Evolutionary conservation across 2,888 invertebrate genomes (phyloP).

Genomic region (Flexamia atlantica): DNA sequence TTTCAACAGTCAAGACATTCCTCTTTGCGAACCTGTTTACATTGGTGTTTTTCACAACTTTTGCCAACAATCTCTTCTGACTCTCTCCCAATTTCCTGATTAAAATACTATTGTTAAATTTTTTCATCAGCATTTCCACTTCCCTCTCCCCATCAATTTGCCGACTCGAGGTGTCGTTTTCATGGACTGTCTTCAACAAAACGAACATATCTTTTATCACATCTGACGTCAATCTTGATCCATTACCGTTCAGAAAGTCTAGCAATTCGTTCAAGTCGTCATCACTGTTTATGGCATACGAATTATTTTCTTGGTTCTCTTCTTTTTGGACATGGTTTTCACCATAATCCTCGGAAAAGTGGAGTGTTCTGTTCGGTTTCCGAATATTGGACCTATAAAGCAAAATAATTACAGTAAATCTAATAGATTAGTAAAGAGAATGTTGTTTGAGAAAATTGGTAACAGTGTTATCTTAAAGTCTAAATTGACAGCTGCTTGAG

Average conservation of each 20-base stretch:
- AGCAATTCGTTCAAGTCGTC: constrained; percentile 8
- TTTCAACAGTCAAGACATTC: not conserved
- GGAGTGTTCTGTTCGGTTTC: constrained; percentile 24
- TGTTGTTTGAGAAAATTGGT: too few relatives aligned
- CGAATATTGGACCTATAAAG: too few relatives aligned
- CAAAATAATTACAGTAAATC: too few relatives aligned
- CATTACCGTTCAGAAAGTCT: constrained; percentile 12
- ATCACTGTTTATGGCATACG: constrained; percentile 20
- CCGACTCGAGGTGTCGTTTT: not conserved
- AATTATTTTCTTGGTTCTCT: not conserved
- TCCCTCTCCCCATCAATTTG: not conserved
- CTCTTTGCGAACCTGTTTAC: not conserved
- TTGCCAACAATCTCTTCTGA: not conserved
- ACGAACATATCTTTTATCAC: constrained; percentile 15
- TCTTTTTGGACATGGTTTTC: not conserved
- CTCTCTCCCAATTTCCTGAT: not conserved
- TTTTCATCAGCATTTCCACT: not conserved
- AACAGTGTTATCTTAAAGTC: too few relatives aligned
- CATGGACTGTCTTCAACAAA: constrained; percentile 6
- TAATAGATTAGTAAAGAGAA: too few relatives aligned
- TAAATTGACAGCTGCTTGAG: too few relatives aligned
- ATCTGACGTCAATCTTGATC: not conserved
- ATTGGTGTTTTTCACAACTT: not conserved
- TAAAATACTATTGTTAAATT: not conserved
- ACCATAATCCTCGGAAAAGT: not conserved